Percentiles rank a stretch among this genome's conserved stretches.
Evolutionary conservation across 2,113 vertebrate genomes (phyloP).

Genomic region (Scopus umbretta): DNA sequence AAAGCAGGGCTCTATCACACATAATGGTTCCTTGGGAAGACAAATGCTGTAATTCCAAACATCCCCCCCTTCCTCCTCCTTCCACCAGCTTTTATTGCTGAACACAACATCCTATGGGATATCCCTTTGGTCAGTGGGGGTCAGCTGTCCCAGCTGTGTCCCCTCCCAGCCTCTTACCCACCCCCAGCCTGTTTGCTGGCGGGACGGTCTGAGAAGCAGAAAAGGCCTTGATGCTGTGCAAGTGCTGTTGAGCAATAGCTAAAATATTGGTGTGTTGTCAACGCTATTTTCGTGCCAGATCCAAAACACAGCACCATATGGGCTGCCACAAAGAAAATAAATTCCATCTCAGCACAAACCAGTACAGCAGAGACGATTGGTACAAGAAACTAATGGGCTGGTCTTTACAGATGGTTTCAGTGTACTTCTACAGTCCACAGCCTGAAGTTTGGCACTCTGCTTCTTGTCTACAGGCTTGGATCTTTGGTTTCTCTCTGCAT

Average conservation of each 20-base stretch:
- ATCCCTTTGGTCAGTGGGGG: not conserved
- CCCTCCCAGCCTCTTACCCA: not conserved
- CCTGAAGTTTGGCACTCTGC: not conserved
- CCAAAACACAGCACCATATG: accelerated
- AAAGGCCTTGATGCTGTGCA: not conserved
- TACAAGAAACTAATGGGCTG: not conserved
- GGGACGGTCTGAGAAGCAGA: not conserved
- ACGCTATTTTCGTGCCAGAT: not conserved
- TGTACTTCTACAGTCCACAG: not conserved
- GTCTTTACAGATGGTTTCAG: not conserved
- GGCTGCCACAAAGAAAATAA: not conserved
- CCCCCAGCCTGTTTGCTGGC: not conserved
- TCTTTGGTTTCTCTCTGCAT: not conserved
- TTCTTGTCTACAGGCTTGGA: not conserved
- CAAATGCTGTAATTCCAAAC: accelerated
- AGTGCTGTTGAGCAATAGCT: not conserved
- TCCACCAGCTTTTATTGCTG: not conserved
- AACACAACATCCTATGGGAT: accelerated
- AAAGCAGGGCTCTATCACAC: accelerated
- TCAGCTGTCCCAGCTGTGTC: not conserved
- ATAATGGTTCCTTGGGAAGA: not conserved
- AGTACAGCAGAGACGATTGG: not conserved
- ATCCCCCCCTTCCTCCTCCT: not conserved
- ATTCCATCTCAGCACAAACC: not conserved
- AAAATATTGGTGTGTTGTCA: not conserved